Percentiles rank a stretch among this genome's conserved stretches.
Evolutionary conservation across 2,113 vertebrate genomes (phyloP).

Genomic region (Oostethus manadensis): DNA sequence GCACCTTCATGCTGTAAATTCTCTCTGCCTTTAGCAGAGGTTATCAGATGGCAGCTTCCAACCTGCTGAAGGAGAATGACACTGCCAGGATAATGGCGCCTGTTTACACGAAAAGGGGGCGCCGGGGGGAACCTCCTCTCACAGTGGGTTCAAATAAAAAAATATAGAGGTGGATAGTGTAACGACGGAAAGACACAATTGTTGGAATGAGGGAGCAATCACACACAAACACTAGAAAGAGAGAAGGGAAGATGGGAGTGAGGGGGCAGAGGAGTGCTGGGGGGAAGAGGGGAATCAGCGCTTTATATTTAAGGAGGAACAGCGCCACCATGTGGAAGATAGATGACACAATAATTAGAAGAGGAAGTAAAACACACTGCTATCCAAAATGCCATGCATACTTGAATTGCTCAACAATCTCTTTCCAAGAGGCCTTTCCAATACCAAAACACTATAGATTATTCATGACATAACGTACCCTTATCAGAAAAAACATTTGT

Average conservation of each 20-base stretch:
- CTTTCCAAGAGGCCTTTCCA: too few relatives aligned
- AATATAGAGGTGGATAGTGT: conserved; percentile 29
- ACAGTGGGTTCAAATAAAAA: neutral
- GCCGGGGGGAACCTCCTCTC: neutral
- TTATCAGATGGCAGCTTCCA: conserved; percentile 44
- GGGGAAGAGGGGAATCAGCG: neutral
- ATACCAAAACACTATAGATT: too few relatives aligned
- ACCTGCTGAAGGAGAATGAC: conserved; percentile 37
- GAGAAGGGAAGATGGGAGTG: neutral
- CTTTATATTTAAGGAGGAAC: conserved; percentile 33
- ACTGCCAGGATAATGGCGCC: conserved; percentile 43
- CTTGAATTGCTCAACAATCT: too few relatives aligned
- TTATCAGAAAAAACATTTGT: too few relatives aligned
- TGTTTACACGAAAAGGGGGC: neutral
- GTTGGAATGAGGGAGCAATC: conserved; percentile 46
- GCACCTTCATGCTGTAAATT: conserved; percentile 29
- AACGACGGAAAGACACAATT: conserved; percentile 31
- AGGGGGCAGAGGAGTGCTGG: too few relatives aligned
- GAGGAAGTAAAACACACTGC: neutral
- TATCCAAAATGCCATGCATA: neutral
- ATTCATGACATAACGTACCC: too few relatives aligned
- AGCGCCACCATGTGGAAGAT: conserved; percentile 57
- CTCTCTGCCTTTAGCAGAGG: conserved; percentile 31
- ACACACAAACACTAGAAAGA: conserved; percentile 28
- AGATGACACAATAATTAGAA: conserved; percentile 2